Conservation (phyloP, 1,140 invertebrate genomes). For the Nasonia longicornis region DNA sequence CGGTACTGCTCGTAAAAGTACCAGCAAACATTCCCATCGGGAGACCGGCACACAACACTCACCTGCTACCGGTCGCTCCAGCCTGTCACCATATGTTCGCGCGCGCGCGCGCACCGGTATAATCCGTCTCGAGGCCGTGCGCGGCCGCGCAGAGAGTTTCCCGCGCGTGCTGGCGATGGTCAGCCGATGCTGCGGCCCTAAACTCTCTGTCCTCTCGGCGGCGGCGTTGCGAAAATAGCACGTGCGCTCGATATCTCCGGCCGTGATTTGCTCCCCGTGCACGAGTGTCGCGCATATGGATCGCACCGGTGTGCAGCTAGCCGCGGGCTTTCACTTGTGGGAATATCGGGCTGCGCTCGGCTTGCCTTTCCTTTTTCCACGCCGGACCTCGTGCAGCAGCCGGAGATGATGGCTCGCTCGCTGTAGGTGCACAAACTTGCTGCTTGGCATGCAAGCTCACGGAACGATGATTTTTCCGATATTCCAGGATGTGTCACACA, state of each 20-base stretch:
- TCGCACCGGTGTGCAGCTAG: not conserved
- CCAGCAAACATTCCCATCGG: constrained; percentile 63
- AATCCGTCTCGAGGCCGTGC: constrained; percentile 12
- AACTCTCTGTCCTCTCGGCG: not conserved
- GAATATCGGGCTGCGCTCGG: constrained; percentile 20
- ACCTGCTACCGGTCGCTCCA: constrained; percentile 61
- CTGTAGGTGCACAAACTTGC: constrained; percentile 9
- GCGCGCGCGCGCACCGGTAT: constrained; percentile 48
- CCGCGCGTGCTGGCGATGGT: not conserved
- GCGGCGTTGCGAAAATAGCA: constrained; percentile 19
- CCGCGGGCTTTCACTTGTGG: constrained; percentile 34
- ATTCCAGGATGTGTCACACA: not conserved
- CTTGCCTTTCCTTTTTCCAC: constrained; percentile 18
- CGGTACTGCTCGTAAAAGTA: constrained; percentile 55
- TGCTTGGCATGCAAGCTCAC: constrained; percentile 19
- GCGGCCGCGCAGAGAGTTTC: not conserved
- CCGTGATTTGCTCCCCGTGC: constrained; percentile 32
- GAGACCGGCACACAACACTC: constrained; percentile 50
- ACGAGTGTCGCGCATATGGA: constrained; percentile 40
- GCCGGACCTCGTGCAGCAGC: not conserved
- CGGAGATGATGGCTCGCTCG: not conserved
- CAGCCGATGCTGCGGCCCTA: not conserved
- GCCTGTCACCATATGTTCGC: constrained; percentile 53
- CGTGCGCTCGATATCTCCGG: constrained; percentile 7
- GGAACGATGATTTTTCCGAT: constrained; percentile 2